Evolutionary conservation across 2,113 vertebrate species (phyloP).

Genomic region (Carassius gibelio): DNA sequence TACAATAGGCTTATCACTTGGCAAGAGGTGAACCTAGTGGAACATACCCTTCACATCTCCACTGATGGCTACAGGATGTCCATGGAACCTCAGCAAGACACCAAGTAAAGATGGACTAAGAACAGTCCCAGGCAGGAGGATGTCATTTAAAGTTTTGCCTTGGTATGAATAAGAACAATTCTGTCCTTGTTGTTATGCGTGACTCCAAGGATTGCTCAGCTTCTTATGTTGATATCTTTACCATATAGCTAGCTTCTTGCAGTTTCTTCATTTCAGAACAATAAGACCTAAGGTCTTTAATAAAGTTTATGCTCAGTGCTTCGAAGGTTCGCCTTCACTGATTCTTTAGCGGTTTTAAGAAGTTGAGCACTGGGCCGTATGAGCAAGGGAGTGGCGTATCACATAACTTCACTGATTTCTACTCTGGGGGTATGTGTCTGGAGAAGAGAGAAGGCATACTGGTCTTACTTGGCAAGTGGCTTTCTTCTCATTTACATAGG

Average conservation of each 20-base stretch:
- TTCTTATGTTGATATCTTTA: too few species aligned
- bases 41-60: background rate
- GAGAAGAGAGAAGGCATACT: background rate
- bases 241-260: too few species aligned
- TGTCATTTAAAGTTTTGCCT: background rate
- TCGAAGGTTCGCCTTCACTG: background rate
- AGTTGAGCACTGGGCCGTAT: background rate
- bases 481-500: too few species aligned
- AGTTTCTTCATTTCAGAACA: too few species aligned
- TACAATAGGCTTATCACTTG: background rate
- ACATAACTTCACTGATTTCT: background rate
- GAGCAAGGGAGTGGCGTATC: background rate
- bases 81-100: background rate
- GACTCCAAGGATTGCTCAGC: too few species aligned
- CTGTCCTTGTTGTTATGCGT: conserved; percentile 1
- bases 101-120: background rate
- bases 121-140: background rate
- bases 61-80: background rate
- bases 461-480: background rate
- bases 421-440: background rate
- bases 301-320: conserved; percentile 8
- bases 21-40: background rate
- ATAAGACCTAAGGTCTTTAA: background rate
- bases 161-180: background rate
- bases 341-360: background rate